Evolutionary conservation across 2,113 vertebrate species (phyloP).

Genomic region (Piaya cayana): DNA sequence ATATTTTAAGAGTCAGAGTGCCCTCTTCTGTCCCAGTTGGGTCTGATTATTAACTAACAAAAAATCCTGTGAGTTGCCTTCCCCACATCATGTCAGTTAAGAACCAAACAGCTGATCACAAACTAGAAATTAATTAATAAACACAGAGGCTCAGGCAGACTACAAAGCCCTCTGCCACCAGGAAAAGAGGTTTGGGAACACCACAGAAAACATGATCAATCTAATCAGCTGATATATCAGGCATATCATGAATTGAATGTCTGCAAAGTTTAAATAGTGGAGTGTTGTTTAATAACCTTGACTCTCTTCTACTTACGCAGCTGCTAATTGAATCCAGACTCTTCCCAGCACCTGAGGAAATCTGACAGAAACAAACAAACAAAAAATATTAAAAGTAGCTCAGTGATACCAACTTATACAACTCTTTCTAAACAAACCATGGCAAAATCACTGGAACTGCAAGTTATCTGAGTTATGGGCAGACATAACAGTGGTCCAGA

Average conservation of each 20-base stretch:
- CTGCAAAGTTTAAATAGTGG: fast-evolving
- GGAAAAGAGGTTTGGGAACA: neutral
- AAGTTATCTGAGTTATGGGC: fast-evolving
- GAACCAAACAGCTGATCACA: neutral
- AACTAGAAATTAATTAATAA: neutral
- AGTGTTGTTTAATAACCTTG: neutral
- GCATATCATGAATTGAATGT: neutral
- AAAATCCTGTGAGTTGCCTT: neutral
- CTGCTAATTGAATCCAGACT: neutral
- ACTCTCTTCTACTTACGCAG: neutral
- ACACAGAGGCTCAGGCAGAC: neutral
- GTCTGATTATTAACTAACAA: neutral
- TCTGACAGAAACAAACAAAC: neutral
- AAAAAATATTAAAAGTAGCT: neutral
- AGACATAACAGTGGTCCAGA: neutral
- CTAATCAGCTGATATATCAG: neutral
- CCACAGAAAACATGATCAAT: neutral
- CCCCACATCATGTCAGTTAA: neutral
- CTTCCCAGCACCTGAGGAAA: neutral
- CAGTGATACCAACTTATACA: neutral
- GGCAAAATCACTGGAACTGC: neutral
- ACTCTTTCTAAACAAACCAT: neutral
- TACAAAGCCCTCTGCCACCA: neutral
- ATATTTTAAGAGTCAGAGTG: conserved; percentile 11
- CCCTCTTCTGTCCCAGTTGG: conserved; percentile 16